A percentile compares a stretch with the other conserved stretches of the same genome.
Conservation (phyloP, 2,113 vertebrate genomes). For the Psittacus erithacus region DNA sequence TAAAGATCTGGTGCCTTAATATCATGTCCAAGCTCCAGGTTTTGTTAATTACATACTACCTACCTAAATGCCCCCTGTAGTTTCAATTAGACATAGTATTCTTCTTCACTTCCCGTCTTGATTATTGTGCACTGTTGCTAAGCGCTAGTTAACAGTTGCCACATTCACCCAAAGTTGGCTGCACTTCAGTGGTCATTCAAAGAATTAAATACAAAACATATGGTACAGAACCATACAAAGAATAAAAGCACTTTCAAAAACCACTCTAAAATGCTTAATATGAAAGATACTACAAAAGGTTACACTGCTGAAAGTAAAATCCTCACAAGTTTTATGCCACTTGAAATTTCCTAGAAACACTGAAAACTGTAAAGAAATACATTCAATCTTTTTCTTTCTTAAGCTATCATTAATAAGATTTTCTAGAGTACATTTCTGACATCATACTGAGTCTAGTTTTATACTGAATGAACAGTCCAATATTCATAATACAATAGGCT, state of each 20-base stretch:
- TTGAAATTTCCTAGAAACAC: not conserved
- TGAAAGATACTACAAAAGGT: not conserved
- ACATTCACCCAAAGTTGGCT: constrained; percentile 56
- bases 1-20: constrained; percentile 11
- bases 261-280: not conserved
- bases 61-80: constrained; percentile 53
- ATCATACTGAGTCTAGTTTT: not conserved
- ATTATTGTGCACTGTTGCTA: constrained; percentile 62
- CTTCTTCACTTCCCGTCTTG: constrained; percentile 59
- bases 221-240: constrained; percentile 23
- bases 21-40: constrained; percentile 38
- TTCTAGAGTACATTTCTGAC: not conserved
- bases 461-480: not conserved
- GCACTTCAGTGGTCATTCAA: constrained; percentile 45
- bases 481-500: not conserved
- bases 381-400: not conserved
- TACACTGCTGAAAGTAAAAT: not conserved
- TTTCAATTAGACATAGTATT: constrained; percentile 68
- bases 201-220: constrained; percentile 63
- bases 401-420: not conserved
- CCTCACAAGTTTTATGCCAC: not conserved
- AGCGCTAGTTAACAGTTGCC: constrained; percentile 63
- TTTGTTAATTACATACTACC: constrained; percentile 54
- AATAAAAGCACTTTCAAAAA: not conserved
- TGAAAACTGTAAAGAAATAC: not conserved